Base-by-base conservation (phyloP, 2,113 vertebrate species). In the Hemicordylus capensis region DNA sequence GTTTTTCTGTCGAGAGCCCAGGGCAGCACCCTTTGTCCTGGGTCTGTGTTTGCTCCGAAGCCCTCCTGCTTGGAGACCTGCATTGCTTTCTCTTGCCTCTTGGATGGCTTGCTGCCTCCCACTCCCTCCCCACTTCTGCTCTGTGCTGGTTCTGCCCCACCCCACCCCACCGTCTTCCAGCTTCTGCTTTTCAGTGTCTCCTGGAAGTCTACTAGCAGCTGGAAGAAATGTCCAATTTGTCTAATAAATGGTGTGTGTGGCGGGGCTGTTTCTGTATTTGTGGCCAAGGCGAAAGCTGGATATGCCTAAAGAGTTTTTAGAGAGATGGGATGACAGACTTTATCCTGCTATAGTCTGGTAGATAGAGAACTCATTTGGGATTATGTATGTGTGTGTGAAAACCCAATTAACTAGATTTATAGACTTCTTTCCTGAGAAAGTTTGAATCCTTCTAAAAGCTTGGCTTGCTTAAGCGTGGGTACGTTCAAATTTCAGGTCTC, bases 331-430 rank as follows among this genome's bases (percentile, higher is more conserved):
- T 86, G 76, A 34, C 78, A 72, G n/a, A 85, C 91, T 88, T 89
- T 76, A 67, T 89, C 0, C 73, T 79, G 89, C 87, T 85, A 87
- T 89, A 90, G 82, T 85, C 63, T 37, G 39, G 24, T 46, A 76
- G 42, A 82, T 58, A n/a, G 88, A 1, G 81, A 54, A 10, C 87
- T 89, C 80, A 70, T 44, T 93, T 95, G 91, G 91, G 93, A 93
- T 93, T 84, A 81, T 67, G 72, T 88, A 84, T 88, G 88, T 88
- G 89, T 51, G 67, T 76, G 91, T 86, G 93, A 93, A 92, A 89
- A 91, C 90, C 92, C 84, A 95, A 89, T 94, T 95, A 94, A 89
- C 34, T 74, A 80, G 90, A 94, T 95, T 95, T 94, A 94, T 93
- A 85, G 89, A 89, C 85, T 88, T 85, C n/a, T 67, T 92, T 89